Evolutionary conservation across 2,888 invertebrate genomes (phyloP).

Genomic region (Nomada ruficornis): DNA sequence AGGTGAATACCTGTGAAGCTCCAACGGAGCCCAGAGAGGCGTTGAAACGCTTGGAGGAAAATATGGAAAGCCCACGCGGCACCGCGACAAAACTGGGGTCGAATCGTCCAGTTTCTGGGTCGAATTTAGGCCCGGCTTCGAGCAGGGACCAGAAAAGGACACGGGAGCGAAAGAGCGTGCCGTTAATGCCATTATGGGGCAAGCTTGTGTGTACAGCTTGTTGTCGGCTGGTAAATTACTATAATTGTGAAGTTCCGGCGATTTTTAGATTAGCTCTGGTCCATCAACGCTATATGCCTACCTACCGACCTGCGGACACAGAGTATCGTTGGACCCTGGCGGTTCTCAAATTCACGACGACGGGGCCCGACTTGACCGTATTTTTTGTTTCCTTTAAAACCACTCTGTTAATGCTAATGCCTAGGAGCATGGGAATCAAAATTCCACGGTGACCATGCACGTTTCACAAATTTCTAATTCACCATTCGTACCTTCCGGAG

Average conservation of each 20-base stretch:
- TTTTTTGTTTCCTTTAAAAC: not conserved
- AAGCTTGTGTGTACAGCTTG: conserved; percentile 81
- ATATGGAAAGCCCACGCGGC: too few relatives aligned
- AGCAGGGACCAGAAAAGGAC: conserved; percentile 67
- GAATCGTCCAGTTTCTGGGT: not conserved
- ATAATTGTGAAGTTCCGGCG: conserved; percentile 84
- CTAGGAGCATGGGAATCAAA: not conserved
- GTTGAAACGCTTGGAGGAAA: too few relatives aligned
- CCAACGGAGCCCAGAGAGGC: too few relatives aligned
- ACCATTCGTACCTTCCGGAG: not conserved
- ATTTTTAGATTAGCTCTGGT: conserved; percentile 84
- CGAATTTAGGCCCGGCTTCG: conserved; percentile 45
- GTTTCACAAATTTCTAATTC: not conserved
- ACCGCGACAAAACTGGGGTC: too few relatives aligned
- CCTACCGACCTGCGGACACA: conserved; percentile 75
- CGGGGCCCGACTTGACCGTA: not conserved
- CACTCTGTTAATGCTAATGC: not conserved
- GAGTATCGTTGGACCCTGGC: conserved; percentile 40
- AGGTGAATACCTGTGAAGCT: not conserved
- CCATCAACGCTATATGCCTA: conserved; percentile 81
- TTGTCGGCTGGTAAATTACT: conserved; percentile 84
- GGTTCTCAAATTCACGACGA: conserved; percentile 73
- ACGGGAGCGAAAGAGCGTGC: conserved; percentile 74
- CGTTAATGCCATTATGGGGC: conserved; percentile 73
- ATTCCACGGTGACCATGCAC: not conserved